Base-by-base conservation (phyloP, 2,888 invertebrate genomes). In the Andrena hattorfiana region DNA sequence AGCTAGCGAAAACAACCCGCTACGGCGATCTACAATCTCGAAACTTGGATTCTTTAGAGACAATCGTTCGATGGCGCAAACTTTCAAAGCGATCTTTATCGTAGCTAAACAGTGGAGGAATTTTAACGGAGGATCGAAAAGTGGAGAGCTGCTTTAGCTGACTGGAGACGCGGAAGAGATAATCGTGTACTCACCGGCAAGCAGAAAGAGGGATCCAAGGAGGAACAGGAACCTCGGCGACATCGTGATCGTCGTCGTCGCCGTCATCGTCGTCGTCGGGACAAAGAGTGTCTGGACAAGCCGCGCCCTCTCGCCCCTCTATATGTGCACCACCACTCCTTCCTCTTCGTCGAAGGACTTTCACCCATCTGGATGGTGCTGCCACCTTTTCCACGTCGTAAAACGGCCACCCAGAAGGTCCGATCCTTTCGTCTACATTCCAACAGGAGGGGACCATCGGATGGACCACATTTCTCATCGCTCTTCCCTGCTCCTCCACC, bases 251-350 rank as follows among this genome's bases (percentile, higher is more conserved):
- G 92, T 87, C 84, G 83, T 82, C 72, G 77, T 74, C 71, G 80
- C 83, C 77, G 88, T 86, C 77, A 82, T 89, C 85, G 87, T 89
- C 80, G 92, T 90, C 89, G 92, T 93, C 90, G 87, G 92, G 90
- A 92, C 92, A 87, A 92, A 91, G 90, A 91, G 91, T 91, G 94
- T 94, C 94, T 94, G 94, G 91, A 94, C 93, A 92, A 93, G 93
- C 93, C 94, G 94, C 94, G 93, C 94, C 94, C 94, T 94, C 94
- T 93, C 91, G 92, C 91, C 93, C 94, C 93, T 93, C 94, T 94
- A 93, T 94, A 94, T 94, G 94, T 91, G 90, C 89, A 91, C 92
- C 92, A 90, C 91, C 91, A 90, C 93, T 93, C 93, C 93, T 91
- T 92, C 88, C 87, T 86, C 88, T 88, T 88, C 90, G 85, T 86